A percentile compares a stretch with the other conserved stretches of the same genome.
Evolutionary conservation across 2,888 invertebrate genomes (phyloP).

Genomic region (Dasysyrphus tricinctus): DNA sequence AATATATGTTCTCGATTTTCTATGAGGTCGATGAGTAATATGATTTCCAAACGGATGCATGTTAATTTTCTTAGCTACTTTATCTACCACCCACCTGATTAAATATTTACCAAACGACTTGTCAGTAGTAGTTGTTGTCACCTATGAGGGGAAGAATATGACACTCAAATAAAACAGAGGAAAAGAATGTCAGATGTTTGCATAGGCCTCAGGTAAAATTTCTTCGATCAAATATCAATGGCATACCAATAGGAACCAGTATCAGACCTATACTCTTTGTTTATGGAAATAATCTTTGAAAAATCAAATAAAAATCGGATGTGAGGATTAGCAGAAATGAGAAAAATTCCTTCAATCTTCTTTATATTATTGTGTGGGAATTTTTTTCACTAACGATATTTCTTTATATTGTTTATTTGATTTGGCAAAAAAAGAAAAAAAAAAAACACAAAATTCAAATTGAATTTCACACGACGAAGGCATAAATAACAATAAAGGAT

Average conservation of each 20-base stretch:
- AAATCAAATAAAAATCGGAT: conserved; percentile 32
- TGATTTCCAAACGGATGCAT: conserved; percentile 5
- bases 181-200: conserved; percentile 48
- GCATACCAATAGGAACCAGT: conserved; percentile 32
- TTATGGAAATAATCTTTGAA: conserved; percentile 52
- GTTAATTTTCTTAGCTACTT: neutral
- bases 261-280: conserved; percentile 49
- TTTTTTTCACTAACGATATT: conserved; percentile 10
- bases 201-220: conserved; percentile 40
- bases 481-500: conserved; percentile 19
- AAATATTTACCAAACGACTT: conserved; percentile 41
- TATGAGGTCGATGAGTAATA: conserved; percentile 23
- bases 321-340: neutral
- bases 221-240: conserved; percentile 14
- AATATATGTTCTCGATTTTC: neutral
- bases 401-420: conserved; percentile 47
- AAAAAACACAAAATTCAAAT: conserved; percentile 9
- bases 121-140: conserved; percentile 19
- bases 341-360: neutral
- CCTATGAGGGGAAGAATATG: neutral
- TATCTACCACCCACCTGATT: conserved; percentile 56
- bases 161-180: conserved; percentile 20
- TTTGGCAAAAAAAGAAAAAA: conserved; percentile 59
- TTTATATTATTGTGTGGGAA: conserved; percentile 55
- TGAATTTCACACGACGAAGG: conserved; percentile 59